These are phyloP conservation scores for Eutrigla gurnardus DNA, from an alignment of 2,797 vertebrate species.

Conservation along the genomic window DNA sequence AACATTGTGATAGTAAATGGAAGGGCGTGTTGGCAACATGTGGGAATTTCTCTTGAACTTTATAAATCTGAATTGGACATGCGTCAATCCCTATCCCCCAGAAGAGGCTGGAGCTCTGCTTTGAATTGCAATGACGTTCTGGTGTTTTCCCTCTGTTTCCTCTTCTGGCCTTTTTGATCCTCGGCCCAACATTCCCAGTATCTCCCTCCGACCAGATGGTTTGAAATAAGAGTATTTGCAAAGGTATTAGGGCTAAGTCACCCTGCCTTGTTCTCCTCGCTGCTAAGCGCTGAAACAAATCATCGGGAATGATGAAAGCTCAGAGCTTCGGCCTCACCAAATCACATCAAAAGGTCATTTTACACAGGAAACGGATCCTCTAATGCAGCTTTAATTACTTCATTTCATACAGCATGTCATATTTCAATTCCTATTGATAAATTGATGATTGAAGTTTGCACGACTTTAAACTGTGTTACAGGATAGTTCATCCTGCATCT, in stretches of 20 bases:
- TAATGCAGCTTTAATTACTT: background rate
- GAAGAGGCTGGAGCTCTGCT: slow-evolving; percentile 44
- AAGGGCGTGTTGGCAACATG: background rate
- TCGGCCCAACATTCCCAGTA: slow-evolving; percentile 53
- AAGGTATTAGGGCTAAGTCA: slow-evolving; percentile 79
- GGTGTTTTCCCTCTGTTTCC: slow-evolving; percentile 14
- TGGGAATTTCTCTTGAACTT: slow-evolving; percentile 20
- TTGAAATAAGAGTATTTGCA: slow-evolving; percentile 76
- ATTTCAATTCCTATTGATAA: background rate
- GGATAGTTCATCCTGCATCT: no score
- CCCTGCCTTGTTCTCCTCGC: slow-evolving; percentile 46
- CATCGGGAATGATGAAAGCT: slow-evolving; percentile 33
- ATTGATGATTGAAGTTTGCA: background rate
- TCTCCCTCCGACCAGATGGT: slow-evolving; percentile 80
- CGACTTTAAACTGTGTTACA: no score
- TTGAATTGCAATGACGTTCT: slow-evolving; percentile 38
- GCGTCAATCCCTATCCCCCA: slow-evolving; percentile 34
- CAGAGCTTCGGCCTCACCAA: slow-evolving; percentile 28
- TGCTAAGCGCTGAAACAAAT: slow-evolving; percentile 56
- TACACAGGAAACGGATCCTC: background rate
- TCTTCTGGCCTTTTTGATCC: slow-evolving; percentile 50
- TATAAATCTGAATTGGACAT: slow-evolving; percentile 51
- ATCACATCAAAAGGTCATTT: background rate
- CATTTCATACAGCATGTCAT: background rate
- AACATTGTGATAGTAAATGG: background rate